These are phyloP conservation scores for Mystacornis crossleyi DNA, from an alignment of 2,113 vertebrate species.

Conservation along the genomic window DNA sequence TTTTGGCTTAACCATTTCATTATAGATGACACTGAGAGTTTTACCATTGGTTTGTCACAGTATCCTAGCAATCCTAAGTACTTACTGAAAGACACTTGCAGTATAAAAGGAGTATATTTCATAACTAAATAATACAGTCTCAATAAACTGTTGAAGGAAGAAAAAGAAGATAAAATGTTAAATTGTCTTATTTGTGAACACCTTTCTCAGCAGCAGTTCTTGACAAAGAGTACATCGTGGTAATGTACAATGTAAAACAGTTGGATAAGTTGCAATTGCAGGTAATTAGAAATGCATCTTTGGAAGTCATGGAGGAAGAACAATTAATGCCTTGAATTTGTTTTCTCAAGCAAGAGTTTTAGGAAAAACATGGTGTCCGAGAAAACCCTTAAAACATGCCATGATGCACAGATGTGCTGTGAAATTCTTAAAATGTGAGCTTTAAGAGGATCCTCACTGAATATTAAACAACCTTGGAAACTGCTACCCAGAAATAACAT, in stretches of 20 bases:
- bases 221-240: fast-evolving
- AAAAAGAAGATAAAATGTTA: not conserved
- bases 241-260: not conserved
- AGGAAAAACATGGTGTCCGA: not conserved
- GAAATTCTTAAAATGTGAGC: slow-evolving; percentile 10
- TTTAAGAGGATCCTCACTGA: not conserved
- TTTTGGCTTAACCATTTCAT: not conserved
- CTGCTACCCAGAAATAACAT: not conserved
- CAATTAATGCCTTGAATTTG: not conserved
- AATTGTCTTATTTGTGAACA: not conserved
- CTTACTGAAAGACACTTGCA: not conserved
- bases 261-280: not conserved
- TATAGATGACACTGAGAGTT: not conserved
- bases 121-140: not conserved
- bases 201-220: not conserved
- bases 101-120: not conserved
- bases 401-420: not conserved
- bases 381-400: not conserved
- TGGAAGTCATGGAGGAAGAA: not conserved
- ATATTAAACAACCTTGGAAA: slow-evolving; percentile 31
- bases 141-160: not conserved
- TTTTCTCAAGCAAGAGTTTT: not conserved
- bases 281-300: not conserved
- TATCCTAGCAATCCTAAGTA: not conserved
- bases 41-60: not conserved